These are phyloP conservation scores for Dysidea cf. avara DNA, from an alignment of 37 sponge, comb jelly and placozoan genomes.

Conservation along the genomic window DNA sequence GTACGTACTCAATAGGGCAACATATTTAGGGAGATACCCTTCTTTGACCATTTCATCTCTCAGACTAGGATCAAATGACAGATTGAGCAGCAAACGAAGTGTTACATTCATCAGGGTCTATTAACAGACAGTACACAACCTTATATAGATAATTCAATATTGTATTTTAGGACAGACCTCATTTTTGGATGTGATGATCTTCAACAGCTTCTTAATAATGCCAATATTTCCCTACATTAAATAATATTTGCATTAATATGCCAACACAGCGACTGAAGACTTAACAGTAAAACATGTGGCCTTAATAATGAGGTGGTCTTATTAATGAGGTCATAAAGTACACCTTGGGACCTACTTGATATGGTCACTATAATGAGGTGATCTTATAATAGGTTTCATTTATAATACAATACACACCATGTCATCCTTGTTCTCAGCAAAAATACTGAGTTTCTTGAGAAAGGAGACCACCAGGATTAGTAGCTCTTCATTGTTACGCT, in stretches of 20 bases:
- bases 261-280: too few relatives aligned
- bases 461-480: constrained; percentile 89
- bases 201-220: constrained; percentile 59
- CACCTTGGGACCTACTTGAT: too few relatives aligned
- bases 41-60: constrained; percentile 81
- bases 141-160: too few relatives aligned
- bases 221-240: constrained; percentile 33
- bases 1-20: constrained; percentile 63
- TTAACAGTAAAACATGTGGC: too few relatives aligned
- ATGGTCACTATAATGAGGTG: too few relatives aligned
- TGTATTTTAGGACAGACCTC: constrained; percentile 60
- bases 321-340: too few relatives aligned
- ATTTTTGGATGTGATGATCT: constrained; percentile 71
- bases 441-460: constrained; percentile 92
- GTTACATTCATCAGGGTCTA: constrained; percentile 80
- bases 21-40: constrained; percentile 83
- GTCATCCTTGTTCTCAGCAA: constrained; percentile 80
- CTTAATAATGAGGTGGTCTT: too few relatives aligned
- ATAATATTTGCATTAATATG: not conserved
- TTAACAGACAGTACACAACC: not conserved
- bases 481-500: constrained; percentile 78
- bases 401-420: constrained; percentile 82
- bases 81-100: constrained; percentile 81
- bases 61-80: constrained; percentile 85
- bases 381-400: too few relatives aligned